These are phyloP conservation scores for Varecia variegata DNA, from an alignment of 2,797 vertebrate genomes.

Conservation along the genomic window DNA sequence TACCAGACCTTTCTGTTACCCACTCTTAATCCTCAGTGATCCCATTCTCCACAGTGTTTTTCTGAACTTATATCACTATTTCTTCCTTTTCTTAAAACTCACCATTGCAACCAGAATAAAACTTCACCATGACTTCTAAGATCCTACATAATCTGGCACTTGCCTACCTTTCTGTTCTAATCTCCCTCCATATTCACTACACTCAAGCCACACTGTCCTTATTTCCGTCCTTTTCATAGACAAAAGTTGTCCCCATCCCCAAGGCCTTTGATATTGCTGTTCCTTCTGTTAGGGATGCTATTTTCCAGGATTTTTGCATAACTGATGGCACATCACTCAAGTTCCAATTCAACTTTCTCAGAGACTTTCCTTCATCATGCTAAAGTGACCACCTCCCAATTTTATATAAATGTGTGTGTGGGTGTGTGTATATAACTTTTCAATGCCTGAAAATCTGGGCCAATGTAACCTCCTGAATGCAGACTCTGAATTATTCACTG, in stretches of 20 bases:
- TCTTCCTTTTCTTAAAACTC: background rate
- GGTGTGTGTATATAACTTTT: background rate
- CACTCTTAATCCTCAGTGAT: background rate
- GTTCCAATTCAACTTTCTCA: background rate
- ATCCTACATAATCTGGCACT: background rate
- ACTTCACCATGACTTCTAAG: background rate
- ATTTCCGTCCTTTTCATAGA: background rate
- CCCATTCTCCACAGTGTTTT: background rate
- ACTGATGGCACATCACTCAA: background rate
- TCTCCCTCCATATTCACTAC: background rate
- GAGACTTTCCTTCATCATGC: background rate
- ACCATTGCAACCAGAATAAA: background rate
- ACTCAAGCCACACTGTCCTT: background rate
- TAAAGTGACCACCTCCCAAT: background rate
- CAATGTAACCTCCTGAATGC: background rate
- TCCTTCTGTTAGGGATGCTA: background rate
- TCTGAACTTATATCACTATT: background rate
- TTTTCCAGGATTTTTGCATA: background rate
- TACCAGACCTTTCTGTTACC: background rate
- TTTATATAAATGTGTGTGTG: background rate
- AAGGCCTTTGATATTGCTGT: background rate
- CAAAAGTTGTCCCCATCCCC: background rate
- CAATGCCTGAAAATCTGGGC: background rate
- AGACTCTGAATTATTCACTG: conserved; percentile 19
- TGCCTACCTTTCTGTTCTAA: background rate